A percentile compares a stretch with the other conserved stretches of the same genome.
Evolutionary conservation across 1,140 invertebrate species (phyloP).

Genomic region (Trachelipus rathkii): DNA sequence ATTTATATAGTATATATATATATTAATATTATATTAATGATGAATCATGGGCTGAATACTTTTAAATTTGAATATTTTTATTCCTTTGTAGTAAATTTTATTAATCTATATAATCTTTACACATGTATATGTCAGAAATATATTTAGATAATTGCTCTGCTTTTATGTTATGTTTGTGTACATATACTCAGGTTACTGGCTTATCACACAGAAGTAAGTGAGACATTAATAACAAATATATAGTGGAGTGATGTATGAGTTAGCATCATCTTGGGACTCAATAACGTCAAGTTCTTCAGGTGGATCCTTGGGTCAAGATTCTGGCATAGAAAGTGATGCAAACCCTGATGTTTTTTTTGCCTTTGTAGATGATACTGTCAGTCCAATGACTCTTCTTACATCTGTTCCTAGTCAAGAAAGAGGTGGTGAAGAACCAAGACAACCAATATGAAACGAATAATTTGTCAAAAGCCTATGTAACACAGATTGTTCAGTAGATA

Average conservation of each 20-base stretch:
- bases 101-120: too few species aligned
- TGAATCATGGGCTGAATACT: too few species aligned
- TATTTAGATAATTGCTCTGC: too few species aligned
- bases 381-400: slow-evolving; percentile 27
- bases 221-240: too few species aligned
- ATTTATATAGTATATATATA: too few species aligned
- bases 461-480: too few species aligned
- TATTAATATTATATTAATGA: too few species aligned
- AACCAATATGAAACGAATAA: too few species aligned
- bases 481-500: too few species aligned
- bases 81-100: too few species aligned
- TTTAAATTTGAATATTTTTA: too few species aligned
- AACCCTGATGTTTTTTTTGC: slow-evolving; percentile 42
- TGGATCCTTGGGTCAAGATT: slow-evolving; percentile 34
- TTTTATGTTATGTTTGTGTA: slow-evolving; percentile 5
- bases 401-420: slow-evolving; percentile 32
- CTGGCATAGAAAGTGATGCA: slow-evolving; percentile 31
- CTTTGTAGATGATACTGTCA: slow-evolving; percentile 38
- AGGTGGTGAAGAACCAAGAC: slow-evolving; percentile 36
- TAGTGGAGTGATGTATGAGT: slow-evolving; percentile 43
- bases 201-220: slow-evolving; percentile 45
- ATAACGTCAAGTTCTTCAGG: slow-evolving; percentile 31
- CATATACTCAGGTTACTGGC: slow-evolving; percentile 37
- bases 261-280: slow-evolving; percentile 38
- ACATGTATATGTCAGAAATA: too few species aligned